phyloP scores from a whole-genome alignment of 2,113 vertebrate genomes.

The Tachysurus vachellii region DNA sequence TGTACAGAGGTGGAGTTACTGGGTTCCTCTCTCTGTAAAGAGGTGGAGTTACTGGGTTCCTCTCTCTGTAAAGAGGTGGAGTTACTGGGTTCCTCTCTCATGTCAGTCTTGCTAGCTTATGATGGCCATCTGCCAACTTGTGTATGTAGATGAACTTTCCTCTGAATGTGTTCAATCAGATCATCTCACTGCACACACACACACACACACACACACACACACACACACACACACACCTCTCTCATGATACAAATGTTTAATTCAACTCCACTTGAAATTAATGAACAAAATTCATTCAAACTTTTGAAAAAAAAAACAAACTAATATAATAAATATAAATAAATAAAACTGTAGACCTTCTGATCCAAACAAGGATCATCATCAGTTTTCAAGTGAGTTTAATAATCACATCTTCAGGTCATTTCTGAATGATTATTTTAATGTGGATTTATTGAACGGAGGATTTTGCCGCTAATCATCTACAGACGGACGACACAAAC shows the following conservation, averaged over 20 bases:
- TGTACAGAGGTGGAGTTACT: too few relatives aligned
- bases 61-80: too few relatives aligned
- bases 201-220: not conserved
- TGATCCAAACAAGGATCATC: too few relatives aligned
- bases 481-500: not conserved
- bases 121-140: not conserved
- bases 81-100: not conserved
- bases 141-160: not conserved
- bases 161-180: not conserved
- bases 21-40: too few relatives aligned
- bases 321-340: not conserved
- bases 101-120: not conserved
- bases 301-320: too few relatives aligned
- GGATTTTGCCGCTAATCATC: not conserved
- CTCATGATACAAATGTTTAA: not conserved
- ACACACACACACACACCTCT: not conserved
- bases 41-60: too few relatives aligned
- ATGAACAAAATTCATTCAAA: not conserved
- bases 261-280: not conserved
- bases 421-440: too few relatives aligned
- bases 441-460: not conserved
- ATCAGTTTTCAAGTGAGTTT: not conserved
- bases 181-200: not conserved
- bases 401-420: too few relatives aligned
- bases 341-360: not conserved